Conservation (phyloP, 2,797 vertebrate genomes). For the Pelobates cultripes region DNA sequence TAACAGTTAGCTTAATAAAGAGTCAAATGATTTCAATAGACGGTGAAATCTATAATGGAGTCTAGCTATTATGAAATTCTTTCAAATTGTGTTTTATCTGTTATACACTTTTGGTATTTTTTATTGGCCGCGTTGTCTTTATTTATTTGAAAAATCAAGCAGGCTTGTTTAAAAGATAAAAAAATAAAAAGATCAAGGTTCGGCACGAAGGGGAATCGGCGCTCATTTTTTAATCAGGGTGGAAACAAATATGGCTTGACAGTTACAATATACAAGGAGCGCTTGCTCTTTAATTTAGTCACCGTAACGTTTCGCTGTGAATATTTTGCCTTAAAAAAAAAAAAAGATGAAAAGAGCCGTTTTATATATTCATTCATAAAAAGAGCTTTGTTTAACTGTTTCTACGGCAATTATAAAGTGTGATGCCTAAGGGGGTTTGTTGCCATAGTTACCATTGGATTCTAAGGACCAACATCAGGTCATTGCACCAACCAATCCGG, state of each 20-base stretch:
- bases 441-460: constrained; percentile 95
- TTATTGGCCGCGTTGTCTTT: no score
- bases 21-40: neutral
- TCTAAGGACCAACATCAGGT: constrained; percentile 93
- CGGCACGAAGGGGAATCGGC: neutral
- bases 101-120: neutral
- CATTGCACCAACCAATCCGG: constrained; percentile 90
- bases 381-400: constrained; percentile 63
- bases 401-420: constrained; percentile 83
- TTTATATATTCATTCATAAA: constrained; percentile 44
- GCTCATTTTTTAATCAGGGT: neutral
- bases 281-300: neutral
- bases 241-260: neutral
- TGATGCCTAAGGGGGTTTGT: constrained; percentile 86
- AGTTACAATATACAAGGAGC: neutral
- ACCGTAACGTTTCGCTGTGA: neutral
- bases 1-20: no score
- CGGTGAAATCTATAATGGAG: neutral
- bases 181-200: no score
- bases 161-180: neutral
- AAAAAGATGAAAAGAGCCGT: constrained; percentile 11
- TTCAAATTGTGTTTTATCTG: neutral
- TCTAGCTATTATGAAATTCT: no score
- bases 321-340: neutral
- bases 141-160: neutral